Evolutionary conservation across 2,888 invertebrate genomes (phyloP).

Genomic region (Lymantria monacha): DNA sequence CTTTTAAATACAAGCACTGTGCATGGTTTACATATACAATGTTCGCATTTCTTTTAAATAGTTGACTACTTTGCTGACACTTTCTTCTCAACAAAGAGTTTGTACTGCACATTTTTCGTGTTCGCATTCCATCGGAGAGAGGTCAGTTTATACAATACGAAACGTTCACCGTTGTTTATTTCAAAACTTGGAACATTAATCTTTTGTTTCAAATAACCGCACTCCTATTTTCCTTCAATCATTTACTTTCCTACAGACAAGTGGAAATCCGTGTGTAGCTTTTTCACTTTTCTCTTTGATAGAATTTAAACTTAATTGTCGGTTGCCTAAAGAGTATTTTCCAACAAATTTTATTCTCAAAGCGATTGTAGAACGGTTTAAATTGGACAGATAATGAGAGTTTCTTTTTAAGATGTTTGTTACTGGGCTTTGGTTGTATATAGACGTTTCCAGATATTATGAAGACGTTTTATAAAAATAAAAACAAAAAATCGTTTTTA

Average conservation of each 20-base stretch:
- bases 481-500: constrained; percentile 15
- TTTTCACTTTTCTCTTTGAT: constrained; percentile 19
- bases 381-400: constrained; percentile 52
- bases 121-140: constrained; percentile 35
- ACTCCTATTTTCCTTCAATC: constrained; percentile 54
- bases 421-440: constrained; percentile 35
- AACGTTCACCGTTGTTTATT: constrained; percentile 36
- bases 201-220: constrained; percentile 56
- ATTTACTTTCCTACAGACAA: constrained; percentile 57
- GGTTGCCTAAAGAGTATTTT: constrained; percentile 20
- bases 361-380: constrained; percentile 39
- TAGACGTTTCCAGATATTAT: constrained; percentile 23
- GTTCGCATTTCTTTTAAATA: no score
- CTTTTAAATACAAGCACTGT: no score
- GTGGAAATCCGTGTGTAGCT: constrained; percentile 48
- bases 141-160: constrained; percentile 35
- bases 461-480: constrained; percentile 16
- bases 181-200: constrained; percentile 34
- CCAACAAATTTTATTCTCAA: constrained; percentile 14
- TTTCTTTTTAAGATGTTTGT: constrained; percentile 45
- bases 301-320: constrained; percentile 25
- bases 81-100: constrained; percentile 27
- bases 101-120: constrained; percentile 21
- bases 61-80: constrained; percentile 3
- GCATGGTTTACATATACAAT: no score